Base-by-base conservation (phyloP, 1,140 invertebrate genomes). In the Meteorus sp. region DNA sequence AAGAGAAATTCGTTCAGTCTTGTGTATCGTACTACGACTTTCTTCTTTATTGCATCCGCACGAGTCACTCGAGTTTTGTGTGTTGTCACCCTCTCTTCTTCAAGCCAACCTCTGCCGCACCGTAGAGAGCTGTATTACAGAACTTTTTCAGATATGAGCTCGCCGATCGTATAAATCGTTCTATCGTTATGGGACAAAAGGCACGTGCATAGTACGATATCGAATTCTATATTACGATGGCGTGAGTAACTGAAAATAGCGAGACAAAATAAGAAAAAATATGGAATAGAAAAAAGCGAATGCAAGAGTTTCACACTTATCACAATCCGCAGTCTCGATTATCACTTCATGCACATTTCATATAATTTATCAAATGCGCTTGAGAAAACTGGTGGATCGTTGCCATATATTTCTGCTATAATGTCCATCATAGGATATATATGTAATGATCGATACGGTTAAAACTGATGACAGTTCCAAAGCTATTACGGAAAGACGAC, bases 101-200 rank as follows among this genome's bases (percentile, higher is more conserved):
- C 29, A 56, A 56, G 41, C 54, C 54, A 33, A 27, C 33, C 25
- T 44, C 13, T 15, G 8, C 22, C 47, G 7, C 39, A 15, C 19
- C 35, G 25, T 27, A n/a, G 44, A 15, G 43, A 50, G 37, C 23
- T 59, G 15, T 59, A 59, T 35, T 9, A 37, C 41, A 37, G 57
- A 61, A 61, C 33, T 62, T 62, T 62, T 7, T 52, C 51, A 55
- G 52, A 62, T 62, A 62, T 59, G 56, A 54, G 33, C 44, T 31
- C 29, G 54, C 25, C 54, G 37, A 58, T 59, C 56, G 60, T 55
- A 62, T 62, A 62, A 62, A 62, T 62, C 56, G 56, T 59, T 62
- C 55, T 29, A 59, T 59, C 51, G 43, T 58, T 59, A 50, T 50
- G 25, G 56, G 52, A 54, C 44, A 50, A 51, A 58, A 37, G 41